These are phyloP conservation scores for Galago senegalensis DNA, from an alignment of 2,797 vertebrate genomes.

Conservation along the genomic window DNA sequence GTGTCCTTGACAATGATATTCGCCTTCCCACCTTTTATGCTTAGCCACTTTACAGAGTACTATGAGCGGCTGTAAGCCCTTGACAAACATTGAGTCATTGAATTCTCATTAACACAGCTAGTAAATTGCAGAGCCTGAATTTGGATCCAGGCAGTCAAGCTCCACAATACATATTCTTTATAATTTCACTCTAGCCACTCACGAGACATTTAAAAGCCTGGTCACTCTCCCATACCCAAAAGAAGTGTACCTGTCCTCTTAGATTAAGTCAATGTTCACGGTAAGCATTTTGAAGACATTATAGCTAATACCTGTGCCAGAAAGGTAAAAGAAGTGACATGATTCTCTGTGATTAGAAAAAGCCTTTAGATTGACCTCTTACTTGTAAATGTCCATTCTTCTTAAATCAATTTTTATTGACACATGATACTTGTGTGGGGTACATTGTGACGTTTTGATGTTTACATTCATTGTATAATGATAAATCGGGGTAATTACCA, in stretches of 20 bases:
- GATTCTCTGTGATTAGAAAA: neutral
- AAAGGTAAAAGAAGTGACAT: neutral
- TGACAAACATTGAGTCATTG: neutral
- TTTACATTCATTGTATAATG: neutral
- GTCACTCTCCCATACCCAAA: neutral
- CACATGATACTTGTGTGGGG: neutral
- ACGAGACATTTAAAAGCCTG: neutral
- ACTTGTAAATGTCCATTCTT: slow-evolving; percentile 27
- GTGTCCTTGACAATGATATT: neutral
- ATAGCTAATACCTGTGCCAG: neutral
- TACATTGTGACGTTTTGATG: neutral
- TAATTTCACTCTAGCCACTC: neutral
- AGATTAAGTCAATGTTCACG: neutral
- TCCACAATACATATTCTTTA: neutral
- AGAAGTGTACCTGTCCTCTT: neutral
- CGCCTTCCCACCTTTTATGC: neutral
- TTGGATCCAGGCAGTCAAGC: neutral
- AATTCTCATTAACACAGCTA: neutral
- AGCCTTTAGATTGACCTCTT: neutral
- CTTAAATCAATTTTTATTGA: neutral
- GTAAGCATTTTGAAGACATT: slow-evolving; percentile 12
- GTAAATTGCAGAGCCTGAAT: neutral
- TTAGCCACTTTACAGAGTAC: neutral
- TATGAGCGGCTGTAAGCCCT: neutral
- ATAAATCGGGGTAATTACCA: neutral